phyloP scores from a whole-genome alignment of 2,888 invertebrate genomes.

The Morpho deidamia region DNA sequence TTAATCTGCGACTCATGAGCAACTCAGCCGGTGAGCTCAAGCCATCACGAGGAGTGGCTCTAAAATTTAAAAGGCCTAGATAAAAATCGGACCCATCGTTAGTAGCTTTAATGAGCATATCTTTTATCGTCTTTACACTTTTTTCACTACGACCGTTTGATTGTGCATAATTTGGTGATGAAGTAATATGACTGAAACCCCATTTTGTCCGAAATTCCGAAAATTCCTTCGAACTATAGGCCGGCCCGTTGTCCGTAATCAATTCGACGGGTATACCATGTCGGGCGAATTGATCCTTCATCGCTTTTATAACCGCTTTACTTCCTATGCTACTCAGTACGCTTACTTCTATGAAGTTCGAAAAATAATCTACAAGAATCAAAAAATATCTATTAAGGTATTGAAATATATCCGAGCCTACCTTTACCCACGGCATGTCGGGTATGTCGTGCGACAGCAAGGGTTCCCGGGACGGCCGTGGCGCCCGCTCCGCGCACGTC shows the following conservation, averaged over 20 bases:
- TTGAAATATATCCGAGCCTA: conserved; percentile 26
- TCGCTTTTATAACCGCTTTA: conserved; percentile 11
- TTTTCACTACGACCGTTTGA: conserved; percentile 21
- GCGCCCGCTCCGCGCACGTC: conserved; percentile 18
- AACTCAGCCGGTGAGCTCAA: conserved; percentile 16
- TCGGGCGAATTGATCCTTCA: conserved; percentile 22
- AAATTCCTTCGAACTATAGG: conserved; percentile 20
- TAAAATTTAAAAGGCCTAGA: conserved; percentile 18
- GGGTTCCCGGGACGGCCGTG: conserved; percentile 20
- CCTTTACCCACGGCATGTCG: conserved; percentile 20
- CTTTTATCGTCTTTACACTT: conserved; percentile 17
- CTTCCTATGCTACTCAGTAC: conserved; percentile 1
- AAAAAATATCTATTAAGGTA: conserved; percentile 21
- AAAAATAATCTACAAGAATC: conserved; percentile 24
- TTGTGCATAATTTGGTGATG: conserved; percentile 19
- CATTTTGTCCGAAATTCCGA: conserved; percentile 13
- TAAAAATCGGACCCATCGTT: conserved; percentile 14
- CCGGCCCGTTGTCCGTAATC: conserved; percentile 26
- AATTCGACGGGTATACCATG: conserved; percentile 22
- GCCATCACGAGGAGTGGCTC: conserved; percentile 12
- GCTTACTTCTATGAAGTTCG: conserved; percentile 22
- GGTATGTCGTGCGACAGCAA: conserved; percentile 17
- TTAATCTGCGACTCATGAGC: conserved; percentile 21
- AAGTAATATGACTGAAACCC: conserved; percentile 15
- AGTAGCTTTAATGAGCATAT: conserved; percentile 14